Base-by-base conservation (phyloP, 2,113 vertebrate species). In the Corapipo altera region DNA sequence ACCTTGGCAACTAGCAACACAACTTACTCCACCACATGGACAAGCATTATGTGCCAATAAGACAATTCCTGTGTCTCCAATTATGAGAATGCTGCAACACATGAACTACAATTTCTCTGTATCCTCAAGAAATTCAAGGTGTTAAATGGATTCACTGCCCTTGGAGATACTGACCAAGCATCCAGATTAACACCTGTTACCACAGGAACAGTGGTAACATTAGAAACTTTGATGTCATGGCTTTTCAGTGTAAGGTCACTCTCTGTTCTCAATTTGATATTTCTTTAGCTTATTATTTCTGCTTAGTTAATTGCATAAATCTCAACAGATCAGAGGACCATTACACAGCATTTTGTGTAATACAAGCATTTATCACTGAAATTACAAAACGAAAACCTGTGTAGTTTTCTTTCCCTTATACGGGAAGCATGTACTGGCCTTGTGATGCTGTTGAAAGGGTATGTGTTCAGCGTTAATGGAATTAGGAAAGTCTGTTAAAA, bases 401-500 rank as follows among this genome's bases (percentile, higher is more conserved):
- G 41, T 15, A 72, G 48, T 30, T 73, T 91, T 22, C 44, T 33
- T 85, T 80, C 28, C 78, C 67, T 93, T 83, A 73, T 11, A 90
- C 0, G 1, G 61, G 46, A 92, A 79, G 41, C 37, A 72, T 26
- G 7, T 14, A 30, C 26, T 66, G 30, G 55, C 48, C 46, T 43
- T 55, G 12, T 10, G 66, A 9, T 28, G 33, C 51, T 71, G 12
- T 48, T 73, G 55, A 93, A 92, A 92, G 72, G 33, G 0, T 70
- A 84, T 55, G 75, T 95, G 69, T 39, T 88, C 39, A 79, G 44
- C 23, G 32, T 30, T 90, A 91, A 73, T n/a, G 52, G 43, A 88
- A 95, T 85, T 88, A 90, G 66, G 32, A 43, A 84, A 69, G 52
- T 57, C 71, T 66, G 49, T 64, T 85, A 88, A 85, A 92, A 83